Conservation (phyloP, 2,113 vertebrate species). For the Heterochromis multidens region DNA sequence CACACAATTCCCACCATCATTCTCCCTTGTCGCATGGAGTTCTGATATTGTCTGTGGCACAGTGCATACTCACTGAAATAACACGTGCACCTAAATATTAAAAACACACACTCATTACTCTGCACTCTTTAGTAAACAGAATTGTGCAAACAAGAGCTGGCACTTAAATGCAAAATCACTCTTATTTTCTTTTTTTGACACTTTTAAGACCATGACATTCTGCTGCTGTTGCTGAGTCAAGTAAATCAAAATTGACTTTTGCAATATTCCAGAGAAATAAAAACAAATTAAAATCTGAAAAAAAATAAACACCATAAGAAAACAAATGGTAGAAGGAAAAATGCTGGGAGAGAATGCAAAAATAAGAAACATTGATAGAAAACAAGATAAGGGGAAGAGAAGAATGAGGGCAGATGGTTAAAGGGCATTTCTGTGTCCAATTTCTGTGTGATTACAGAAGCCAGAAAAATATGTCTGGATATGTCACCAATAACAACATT, state of each 20-base stretch:
- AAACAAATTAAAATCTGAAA: constrained; percentile 4
- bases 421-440: constrained; percentile 5
- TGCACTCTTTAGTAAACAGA: not conserved
- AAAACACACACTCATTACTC: not conserved
- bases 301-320: not conserved
- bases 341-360: not conserved
- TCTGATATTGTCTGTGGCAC: constrained; percentile 5
- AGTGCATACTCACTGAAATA: not conserved
- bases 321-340: constrained; percentile 38
- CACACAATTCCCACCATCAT: constrained; percentile 13
- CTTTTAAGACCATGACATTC: not conserved
- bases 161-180: not conserved
- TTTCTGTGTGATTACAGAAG: constrained; percentile 6
- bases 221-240: not conserved
- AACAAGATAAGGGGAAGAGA: constrained; percentile 7
- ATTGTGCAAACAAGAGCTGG: not conserved
- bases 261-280: not conserved
- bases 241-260: not conserved
- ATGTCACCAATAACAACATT: not conserved
- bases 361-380: not conserved
- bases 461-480: not conserved
- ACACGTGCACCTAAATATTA: not conserved
- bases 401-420: not conserved
- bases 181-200: not conserved
- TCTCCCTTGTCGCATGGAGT: not conserved